Evolutionary conservation across 2,888 invertebrate genomes (phyloP).

Genomic region (Brachyptera risi): DNA sequence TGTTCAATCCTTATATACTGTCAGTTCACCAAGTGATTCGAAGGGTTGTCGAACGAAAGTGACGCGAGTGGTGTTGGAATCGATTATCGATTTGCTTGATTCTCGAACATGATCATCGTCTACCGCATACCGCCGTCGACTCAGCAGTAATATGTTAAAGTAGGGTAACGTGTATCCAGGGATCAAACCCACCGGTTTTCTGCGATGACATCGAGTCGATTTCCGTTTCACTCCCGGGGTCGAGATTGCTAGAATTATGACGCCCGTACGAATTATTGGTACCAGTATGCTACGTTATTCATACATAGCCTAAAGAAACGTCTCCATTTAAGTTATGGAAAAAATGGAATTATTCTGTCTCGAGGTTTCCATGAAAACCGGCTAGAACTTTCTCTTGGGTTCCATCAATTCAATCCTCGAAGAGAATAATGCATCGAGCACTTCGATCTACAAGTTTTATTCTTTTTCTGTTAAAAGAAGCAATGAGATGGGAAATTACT

Average conservation of each 20-base stretch:
- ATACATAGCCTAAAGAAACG: too few relatives aligned
- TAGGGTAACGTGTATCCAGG: constrained; percentile 4
- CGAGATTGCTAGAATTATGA: neutral
- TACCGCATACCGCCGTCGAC: neutral
- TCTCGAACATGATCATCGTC: neutral
- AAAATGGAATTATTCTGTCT: too few relatives aligned
- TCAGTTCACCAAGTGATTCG: neutral
- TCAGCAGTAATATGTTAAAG: neutral
- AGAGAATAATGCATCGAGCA: too few relatives aligned
- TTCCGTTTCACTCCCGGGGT: neutral
- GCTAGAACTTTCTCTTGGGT: too few relatives aligned
- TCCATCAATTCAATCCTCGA: too few relatives aligned
- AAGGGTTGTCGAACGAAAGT: constrained; percentile 2
- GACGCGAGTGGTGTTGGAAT: neutral
- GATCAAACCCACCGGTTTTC: neutral
- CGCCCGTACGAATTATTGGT: neutral
- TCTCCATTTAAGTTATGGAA: too few relatives aligned
- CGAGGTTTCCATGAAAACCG: too few relatives aligned
- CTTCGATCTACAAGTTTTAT: too few relatives aligned
- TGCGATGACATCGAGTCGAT: neutral
- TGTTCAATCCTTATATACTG: neutral
- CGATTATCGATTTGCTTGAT: constrained; percentile 7
- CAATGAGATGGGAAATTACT: too few relatives aligned
- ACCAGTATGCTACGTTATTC: too few relatives aligned
- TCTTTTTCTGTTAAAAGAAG: too few relatives aligned